A percentile compares a stretch with the other conserved stretches of the same genome.
phyloP scores from a whole-genome alignment of 2,888 invertebrate genomes.

The Hirtodrosophila histrioides region DNA sequence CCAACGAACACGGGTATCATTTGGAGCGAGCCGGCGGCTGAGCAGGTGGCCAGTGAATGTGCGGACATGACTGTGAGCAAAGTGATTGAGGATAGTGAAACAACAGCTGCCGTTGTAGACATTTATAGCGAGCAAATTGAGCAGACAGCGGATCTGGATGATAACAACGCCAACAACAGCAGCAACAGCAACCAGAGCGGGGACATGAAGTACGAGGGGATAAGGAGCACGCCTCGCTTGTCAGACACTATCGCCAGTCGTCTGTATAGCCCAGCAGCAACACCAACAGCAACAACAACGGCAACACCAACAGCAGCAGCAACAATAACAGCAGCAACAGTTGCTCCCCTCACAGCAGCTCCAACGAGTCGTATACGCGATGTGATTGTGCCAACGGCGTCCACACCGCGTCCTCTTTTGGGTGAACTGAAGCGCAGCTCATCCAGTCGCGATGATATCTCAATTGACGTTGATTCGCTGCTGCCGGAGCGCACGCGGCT shows the following conservation, averaged over 20 bases:
- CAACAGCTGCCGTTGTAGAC: conserved; percentile 54
- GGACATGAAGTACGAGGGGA: conserved; percentile 77
- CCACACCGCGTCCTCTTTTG: conserved; percentile 45
- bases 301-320: conserved; percentile 2
- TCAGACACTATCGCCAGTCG: conserved; percentile 38
- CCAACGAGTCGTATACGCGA: conserved; percentile 60
- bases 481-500: conserved; percentile 75
- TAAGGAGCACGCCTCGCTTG: conserved; percentile 54
- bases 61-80: conserved; percentile 75
- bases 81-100: conserved; percentile 67
- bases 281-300: not conserved
- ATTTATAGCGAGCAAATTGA: conserved; percentile 58
- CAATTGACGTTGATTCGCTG: conserved; percentile 59
- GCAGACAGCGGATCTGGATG: conserved; percentile 55
- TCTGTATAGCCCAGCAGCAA: conserved; percentile 17
- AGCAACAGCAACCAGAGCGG: conserved; percentile 14
- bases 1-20: conserved; percentile 60
- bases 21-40: conserved; percentile 49
- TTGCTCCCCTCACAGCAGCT: not conserved
- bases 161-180: conserved; percentile 35
- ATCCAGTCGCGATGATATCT: conserved; percentile 49
- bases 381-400: conserved; percentile 17
- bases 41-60: conserved; percentile 43
- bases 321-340: conserved; percentile 14
- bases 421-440: conserved; percentile 57